Evolutionary conservation across 2,797 vertebrate species (phyloP).

Genomic region (Brachymystax lenok): DNA sequence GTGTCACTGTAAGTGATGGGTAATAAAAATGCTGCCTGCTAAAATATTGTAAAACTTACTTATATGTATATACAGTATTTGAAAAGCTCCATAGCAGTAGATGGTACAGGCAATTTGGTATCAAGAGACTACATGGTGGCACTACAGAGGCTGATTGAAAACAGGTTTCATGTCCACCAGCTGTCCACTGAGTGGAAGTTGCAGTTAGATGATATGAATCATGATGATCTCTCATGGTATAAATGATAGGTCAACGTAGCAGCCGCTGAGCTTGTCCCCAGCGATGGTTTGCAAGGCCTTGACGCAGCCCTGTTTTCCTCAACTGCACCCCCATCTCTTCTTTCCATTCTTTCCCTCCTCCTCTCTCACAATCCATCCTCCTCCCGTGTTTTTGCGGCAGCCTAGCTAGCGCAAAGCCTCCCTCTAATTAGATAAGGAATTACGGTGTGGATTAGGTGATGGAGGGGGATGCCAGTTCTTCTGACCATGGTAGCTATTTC

Average conservation of each 20-base stretch:
- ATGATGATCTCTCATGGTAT: neutral
- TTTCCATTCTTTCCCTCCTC: slow-evolving; percentile 18
- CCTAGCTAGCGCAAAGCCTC: slow-evolving; percentile 79
- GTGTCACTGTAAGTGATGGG: no score
- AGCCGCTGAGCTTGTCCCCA: neutral
- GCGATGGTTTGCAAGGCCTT: slow-evolving; percentile 10
- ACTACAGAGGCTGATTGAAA: slow-evolving; percentile 13
- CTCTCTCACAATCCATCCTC: neutral
- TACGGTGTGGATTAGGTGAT: slow-evolving; percentile 89
- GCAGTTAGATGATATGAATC: neutral
- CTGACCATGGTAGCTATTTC: slow-evolving; percentile 88
- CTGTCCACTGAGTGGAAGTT: neutral
- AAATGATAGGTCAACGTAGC: neutral
- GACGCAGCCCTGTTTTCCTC: slow-evolving; percentile 10
- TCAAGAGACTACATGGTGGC: slow-evolving; percentile 21
- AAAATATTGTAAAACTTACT: neutral
- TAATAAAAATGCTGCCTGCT: neutral
- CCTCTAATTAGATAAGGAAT: slow-evolving; percentile 95
- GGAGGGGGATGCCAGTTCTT: slow-evolving; percentile 74
- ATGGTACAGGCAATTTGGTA: neutral
- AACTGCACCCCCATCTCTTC: slow-evolving; percentile 34
- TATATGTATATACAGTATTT: neutral
- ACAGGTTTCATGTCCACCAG: slow-evolving; percentile 15
- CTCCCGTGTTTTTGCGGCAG: slow-evolving; percentile 73
- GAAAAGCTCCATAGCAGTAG: no score